Evolutionary conservation across 2,888 invertebrate genomes (phyloP), one percentile per base, ranked within the genome.

Genomic region (Cynaeus angustus): DNA sequence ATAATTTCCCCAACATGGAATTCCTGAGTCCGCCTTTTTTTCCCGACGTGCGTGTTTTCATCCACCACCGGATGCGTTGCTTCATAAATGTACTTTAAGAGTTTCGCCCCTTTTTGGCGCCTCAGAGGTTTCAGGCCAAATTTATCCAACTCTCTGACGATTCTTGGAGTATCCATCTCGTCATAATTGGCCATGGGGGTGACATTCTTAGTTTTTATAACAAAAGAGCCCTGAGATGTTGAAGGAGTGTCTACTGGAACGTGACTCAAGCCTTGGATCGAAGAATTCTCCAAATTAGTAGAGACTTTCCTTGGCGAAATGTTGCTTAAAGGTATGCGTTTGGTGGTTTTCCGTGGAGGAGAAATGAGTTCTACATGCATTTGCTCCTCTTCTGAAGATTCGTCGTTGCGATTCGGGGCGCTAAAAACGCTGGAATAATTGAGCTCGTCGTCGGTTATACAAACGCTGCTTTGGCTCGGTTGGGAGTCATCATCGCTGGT

Each of bases 51-150:
- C 8, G 74, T 70, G 43, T 75, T 74, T 43, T 79, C 76, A 16
- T 59, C 84, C 21, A 90, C 81, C 10, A 88, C 77, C 10, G 92
- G 92, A 86, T 92, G 92, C 0, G 90, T 91, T 80, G 90, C 88
- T 74, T 91, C 89, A 79, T 92, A 92, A 33, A 92, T 86, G 75
- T 91, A 89, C 65, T 90, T 89, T 45, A 92, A 81, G 52, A 92
- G 84, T 83, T 89, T 88, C 30, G 90, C 86, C 0, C 91, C 92
- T 85, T 81, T 75, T 66, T 75, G 76, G 64, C 91, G 86, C 81
- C 91, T 91, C 13, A 92, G 85, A 1, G 90, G 89, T 79, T 91
- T 92, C 4, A 92, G 83, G 1, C 92, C 92, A 84, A 87, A 90
- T 80, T 89, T 90, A 71, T 89, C 87, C 4, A 92, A 81, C 78